phyloP scores from a whole-genome alignment of 2,113 vertebrate genomes.

The Hippocampus abdominalis region DNA sequence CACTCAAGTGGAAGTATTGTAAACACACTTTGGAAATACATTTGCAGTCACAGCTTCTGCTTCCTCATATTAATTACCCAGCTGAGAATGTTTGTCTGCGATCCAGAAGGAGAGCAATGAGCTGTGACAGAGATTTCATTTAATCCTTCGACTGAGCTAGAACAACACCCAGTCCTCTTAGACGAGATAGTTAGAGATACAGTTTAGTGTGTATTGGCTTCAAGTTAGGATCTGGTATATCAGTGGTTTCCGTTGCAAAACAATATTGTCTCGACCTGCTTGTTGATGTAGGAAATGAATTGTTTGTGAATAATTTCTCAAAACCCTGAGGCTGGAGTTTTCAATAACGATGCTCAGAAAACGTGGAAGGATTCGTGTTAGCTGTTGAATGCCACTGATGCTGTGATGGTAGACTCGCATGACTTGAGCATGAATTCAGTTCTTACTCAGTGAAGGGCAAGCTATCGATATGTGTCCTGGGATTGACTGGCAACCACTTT shows the following conservation, averaged over 20 bases:
- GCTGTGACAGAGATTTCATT: slow-evolving; percentile 15
- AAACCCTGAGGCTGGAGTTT: too few species aligned
- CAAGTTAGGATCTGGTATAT: not conserved
- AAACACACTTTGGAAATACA: not conserved
- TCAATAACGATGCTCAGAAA: too few species aligned
- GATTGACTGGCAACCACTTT: too few species aligned
- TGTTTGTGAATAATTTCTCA: too few species aligned
- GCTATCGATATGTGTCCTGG: too few species aligned
- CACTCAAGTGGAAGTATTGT: not conserved
- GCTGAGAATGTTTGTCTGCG: slow-evolving; percentile 9
- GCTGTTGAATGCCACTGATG: too few species aligned
- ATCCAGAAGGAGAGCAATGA: slow-evolving; percentile 11
- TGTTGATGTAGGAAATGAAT: too few species aligned
- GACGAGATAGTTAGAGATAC: slow-evolving; percentile 33
- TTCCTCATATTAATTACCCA: not conserved
- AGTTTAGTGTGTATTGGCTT: not conserved
- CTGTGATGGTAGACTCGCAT: too few species aligned
- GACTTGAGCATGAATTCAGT: too few species aligned
- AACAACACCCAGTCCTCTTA: slow-evolving; percentile 27
- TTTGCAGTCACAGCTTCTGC: not conserved
- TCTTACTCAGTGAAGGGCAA: too few species aligned
- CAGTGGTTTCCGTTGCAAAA: not conserved
- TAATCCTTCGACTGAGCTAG: slow-evolving; percentile 44
- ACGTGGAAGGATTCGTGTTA: too few species aligned
- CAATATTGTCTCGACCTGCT: not conserved